Base-by-base conservation (phyloP, 2,113 vertebrate genomes). In the Centropus unirufus region DNA sequence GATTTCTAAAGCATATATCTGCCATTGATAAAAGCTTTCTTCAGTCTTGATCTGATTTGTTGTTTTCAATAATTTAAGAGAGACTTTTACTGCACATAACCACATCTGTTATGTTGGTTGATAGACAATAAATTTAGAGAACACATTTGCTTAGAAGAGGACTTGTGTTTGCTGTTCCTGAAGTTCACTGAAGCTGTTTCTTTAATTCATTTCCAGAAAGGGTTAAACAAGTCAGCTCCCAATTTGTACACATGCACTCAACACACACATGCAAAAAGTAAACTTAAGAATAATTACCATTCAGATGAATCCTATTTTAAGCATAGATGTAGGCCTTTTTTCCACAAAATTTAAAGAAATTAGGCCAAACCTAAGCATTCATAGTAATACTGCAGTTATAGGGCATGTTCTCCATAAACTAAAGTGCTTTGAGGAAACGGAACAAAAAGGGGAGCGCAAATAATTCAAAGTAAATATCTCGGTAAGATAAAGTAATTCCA, bases 51-150 rank as follows among this genome's bases (percentile, higher is more conserved):
- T 91, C 64, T 87, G 91, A 96, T 93, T 93, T 94, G 82, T 80
- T 89, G 69, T 36, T 89, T 61, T 93, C 89, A 93, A 81, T 93
- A 95, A 95, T 94, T 97, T 89, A 91, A 74, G 58, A 78, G 49
- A 89, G 61, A 92, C 61, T 93, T 94, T 87, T 81, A 91, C 49
- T 84, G 89, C 83, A 63, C 5, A 1, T 21, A 90, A 77, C 40
- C 89, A 84, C 87, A 92, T 92, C 89, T 89, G 73, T 75, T 91
- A 92, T 11, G 26, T 27, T 57, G 52, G 77, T 75, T 84, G 80
- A 88, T 66, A 61, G 80, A 74, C 83, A 92, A 89, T 89, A 95
- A 92, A 92, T 95, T 84, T 61, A 79, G 62, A 82, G 39, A 81
- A 89, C 52, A 27, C n/a, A 18, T 75, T 96, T 76, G 47, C 83